Evolutionary conservation across 2,113 vertebrate genomes (phyloP).

Genomic region (Callocephalon fimbriatum): DNA sequence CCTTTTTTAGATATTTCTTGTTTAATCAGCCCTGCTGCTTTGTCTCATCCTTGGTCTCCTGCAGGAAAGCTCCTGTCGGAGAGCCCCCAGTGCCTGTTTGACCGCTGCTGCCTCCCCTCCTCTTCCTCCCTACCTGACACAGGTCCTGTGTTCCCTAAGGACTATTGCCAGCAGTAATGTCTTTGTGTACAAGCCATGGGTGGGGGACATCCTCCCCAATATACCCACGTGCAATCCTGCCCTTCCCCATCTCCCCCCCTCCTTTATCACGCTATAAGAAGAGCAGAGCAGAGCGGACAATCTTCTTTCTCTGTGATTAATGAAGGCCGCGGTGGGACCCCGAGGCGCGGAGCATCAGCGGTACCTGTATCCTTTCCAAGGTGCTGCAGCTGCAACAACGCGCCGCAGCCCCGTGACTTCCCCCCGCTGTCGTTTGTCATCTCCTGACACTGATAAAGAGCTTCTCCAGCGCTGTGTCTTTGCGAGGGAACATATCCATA

Average conservation of each 20-base stretch:
- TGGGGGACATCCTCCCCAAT: neutral
- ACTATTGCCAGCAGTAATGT: neutral
- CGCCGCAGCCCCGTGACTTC: constrained; percentile 70
- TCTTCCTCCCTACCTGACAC: neutral
- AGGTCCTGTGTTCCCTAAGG: fast-evolving
- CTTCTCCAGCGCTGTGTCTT: constrained; percentile 69
- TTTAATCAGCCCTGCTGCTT: neutral
- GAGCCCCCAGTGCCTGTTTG: neutral
- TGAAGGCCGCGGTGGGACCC: constrained; percentile 52
- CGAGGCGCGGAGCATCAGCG: constrained; percentile 43
- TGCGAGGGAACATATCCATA: constrained; percentile 65
- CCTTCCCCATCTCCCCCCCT: neutral
- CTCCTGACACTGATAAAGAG: constrained; percentile 81
- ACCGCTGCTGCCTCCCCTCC: neutral
- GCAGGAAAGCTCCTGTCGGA: neutral
- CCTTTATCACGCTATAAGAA: neutral
- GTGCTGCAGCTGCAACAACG: constrained; percentile 72
- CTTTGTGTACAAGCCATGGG: fast-evolving
- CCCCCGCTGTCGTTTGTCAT: constrained; percentile 82
- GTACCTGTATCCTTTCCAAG: constrained; percentile 70
- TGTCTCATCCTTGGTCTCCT: neutral
- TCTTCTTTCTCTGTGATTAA: constrained; percentile 65
- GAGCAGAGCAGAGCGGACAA: neutral
- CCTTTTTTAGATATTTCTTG: neutral
- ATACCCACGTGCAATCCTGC: neutral